Base-by-base conservation (phyloP, 2,113 vertebrate genomes). In the Dicrurus megarhynchus region DNA sequence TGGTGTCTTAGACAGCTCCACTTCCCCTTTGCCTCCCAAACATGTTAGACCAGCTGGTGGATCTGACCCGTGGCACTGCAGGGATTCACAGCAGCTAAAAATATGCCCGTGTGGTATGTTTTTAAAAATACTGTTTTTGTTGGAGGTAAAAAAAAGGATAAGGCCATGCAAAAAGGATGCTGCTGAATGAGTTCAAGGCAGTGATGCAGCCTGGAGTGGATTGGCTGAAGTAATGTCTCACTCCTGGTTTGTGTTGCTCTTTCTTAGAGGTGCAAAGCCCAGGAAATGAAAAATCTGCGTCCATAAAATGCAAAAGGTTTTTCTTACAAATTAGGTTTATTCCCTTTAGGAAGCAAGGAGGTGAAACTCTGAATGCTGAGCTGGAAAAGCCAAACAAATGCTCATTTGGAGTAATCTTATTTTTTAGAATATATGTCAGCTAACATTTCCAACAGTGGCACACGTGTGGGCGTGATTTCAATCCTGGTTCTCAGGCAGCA, bases 231-330 rank as follows among this genome's bases (percentile, higher is more conserved):
- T 27, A 33, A 89, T 12, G 30, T 83, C 87, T 80, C 50, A 20
- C 44, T 78, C 47, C 13, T 28, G 27, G 70, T 16, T 95, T 65
- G 14, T 49, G 27, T 44, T 87, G 84, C 57, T 73, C 21, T n/a
- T 69, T 56, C 78, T 67, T 41, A 21, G 76, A 81, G 50, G 23
- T 84, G 68, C 79, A 95, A 91, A 94, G 75, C 50, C 47, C 79
- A 74, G 75, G 68, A 96, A 95, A 93, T 96, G 61, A 83, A 97
- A 96, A 77, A 47, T 20, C 52, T 91, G 23, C 21, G 28, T 53
- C 59, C 55, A 59, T 85, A 80, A 94, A 91, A 91, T 24, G 5
- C 26, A 55, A 17, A 55, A 33, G 8, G 11, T 7, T 23, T 80
- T 60, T 77, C 65, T 86, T 74, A 75, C 28, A 87, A 60, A 91